These are phyloP conservation scores for Ptychochromis oligacanthus DNA, from an alignment of 2,113 vertebrate genomes.

Conservation along the genomic window DNA sequence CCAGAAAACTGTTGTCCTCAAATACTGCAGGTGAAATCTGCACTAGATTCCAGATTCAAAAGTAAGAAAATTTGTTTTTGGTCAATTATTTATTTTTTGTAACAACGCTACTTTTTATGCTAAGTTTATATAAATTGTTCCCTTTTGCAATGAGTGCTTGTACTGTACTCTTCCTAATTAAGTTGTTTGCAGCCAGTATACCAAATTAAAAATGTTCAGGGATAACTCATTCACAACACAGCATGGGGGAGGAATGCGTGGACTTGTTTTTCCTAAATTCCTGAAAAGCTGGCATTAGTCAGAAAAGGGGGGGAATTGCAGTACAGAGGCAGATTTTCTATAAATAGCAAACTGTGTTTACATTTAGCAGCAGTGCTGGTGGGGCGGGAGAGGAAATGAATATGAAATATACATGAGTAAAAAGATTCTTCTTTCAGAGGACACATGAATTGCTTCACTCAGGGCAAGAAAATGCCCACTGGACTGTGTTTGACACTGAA, in stretches of 20 bases:
- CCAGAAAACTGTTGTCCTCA: not conserved
- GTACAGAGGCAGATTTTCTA: slow-evolving; percentile 38
- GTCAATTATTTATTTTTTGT: no score
- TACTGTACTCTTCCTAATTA: not conserved
- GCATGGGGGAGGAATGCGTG: not conserved
- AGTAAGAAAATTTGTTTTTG: no score
- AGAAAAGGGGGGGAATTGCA: not conserved
- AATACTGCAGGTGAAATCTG: not conserved
- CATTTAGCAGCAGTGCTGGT: slow-evolving; percentile 35
- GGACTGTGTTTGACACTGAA: not conserved
- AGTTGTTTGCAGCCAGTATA: not conserved
- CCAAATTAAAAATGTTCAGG: not conserved
- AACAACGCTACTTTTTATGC: no score
- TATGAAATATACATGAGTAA: slow-evolving; percentile 62
- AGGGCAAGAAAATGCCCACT: slow-evolving; percentile 3
- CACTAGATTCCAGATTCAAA: no score
- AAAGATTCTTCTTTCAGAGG: slow-evolving; percentile 41
- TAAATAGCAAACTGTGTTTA: slow-evolving; percentile 63
- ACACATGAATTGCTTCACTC: slow-evolving; percentile 30
- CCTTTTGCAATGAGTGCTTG: not conserved
- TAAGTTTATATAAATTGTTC: not conserved
- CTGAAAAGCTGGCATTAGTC: slow-evolving; percentile 34
- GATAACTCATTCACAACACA: not conserved
- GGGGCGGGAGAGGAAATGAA: slow-evolving; percentile 37
- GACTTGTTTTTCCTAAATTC: slow-evolving; percentile 23